Evolutionary conservation across 2,888 invertebrate genomes (phyloP).

Genomic region (Acronicta aceris): DNA sequence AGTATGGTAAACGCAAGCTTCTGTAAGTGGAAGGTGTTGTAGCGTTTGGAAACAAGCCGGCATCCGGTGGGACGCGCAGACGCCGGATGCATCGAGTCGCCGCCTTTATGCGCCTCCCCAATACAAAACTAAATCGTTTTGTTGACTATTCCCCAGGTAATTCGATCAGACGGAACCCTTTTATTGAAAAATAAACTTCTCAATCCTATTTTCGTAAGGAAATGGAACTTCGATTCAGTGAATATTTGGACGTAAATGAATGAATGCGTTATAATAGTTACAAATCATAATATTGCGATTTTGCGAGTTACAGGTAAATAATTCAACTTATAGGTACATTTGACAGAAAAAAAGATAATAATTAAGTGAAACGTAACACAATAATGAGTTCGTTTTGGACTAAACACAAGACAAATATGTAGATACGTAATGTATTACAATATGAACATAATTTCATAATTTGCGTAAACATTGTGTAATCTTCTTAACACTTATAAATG

Average conservation of each 20-base stretch:
- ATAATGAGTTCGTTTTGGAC: no score
- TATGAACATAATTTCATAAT: no score
- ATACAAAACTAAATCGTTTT: slow-evolving; percentile 18
- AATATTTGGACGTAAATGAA: slow-evolving; percentile 35
- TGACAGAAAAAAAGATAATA: no score
- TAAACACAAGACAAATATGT: no score
- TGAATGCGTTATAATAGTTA: neutral
- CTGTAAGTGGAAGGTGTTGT: slow-evolving; percentile 37
- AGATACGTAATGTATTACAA: no score
- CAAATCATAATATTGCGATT: no score
- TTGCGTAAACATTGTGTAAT: no score
- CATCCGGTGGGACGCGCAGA: slow-evolving; percentile 54
- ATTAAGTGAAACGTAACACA: no score
- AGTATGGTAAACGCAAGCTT: slow-evolving; percentile 1
- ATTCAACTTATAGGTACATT: no score
- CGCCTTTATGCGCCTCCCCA: slow-evolving; percentile 22
- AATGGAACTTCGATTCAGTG: slow-evolving; percentile 35
- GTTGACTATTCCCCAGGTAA: slow-evolving; percentile 30
- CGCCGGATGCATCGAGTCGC: slow-evolving; percentile 59
- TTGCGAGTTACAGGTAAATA: no score
- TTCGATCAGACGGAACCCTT: slow-evolving; percentile 39
- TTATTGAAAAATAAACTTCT: slow-evolving; percentile 29
- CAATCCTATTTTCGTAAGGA: slow-evolving; percentile 39
- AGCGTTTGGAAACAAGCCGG: slow-evolving; percentile 56
- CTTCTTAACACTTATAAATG: no score